Evolutionary conservation across 2,113 vertebrate species (phyloP).

Genomic region (Chiloscyllium plagiosum): DNA sequence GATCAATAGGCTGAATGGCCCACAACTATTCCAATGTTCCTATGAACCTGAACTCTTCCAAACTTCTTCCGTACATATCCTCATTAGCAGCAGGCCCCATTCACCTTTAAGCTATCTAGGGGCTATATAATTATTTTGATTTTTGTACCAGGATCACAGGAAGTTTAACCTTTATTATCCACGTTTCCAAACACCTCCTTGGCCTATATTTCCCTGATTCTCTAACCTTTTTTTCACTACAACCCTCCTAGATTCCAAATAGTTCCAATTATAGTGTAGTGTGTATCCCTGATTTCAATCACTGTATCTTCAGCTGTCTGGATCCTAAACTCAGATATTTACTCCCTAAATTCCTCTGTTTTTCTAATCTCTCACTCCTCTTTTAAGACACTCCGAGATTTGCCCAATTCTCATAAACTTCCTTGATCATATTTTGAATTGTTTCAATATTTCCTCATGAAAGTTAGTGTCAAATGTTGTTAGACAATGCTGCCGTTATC

Average conservation of each 20-base stretch:
- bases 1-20: too few species aligned
- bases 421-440: neutral
- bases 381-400: neutral
- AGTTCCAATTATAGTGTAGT: neutral
- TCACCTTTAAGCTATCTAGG: neutral
- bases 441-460: neutral
- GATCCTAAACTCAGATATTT: neutral
- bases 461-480: neutral
- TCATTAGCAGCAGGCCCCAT: neutral
- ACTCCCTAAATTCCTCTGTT: neutral
- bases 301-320: neutral
- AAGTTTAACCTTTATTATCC: neutral
- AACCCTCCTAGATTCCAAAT: neutral
- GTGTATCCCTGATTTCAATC: neutral
- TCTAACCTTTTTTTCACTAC: neutral
- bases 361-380: neutral
- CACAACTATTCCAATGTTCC: too few species aligned
- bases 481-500: neutral
- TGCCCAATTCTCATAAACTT: too few species aligned
- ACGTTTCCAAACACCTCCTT: neutral
- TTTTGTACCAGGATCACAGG: neutral
- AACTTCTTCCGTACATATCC: neutral
- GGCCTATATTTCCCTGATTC: neutral
- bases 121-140: neutral
- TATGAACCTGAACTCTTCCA: too few species aligned